A percentile compares a stretch with the other conserved stretches of the same genome.
phyloP scores from a whole-genome alignment of 2,113 vertebrate species.

The Anthoscopus minutus region DNA sequence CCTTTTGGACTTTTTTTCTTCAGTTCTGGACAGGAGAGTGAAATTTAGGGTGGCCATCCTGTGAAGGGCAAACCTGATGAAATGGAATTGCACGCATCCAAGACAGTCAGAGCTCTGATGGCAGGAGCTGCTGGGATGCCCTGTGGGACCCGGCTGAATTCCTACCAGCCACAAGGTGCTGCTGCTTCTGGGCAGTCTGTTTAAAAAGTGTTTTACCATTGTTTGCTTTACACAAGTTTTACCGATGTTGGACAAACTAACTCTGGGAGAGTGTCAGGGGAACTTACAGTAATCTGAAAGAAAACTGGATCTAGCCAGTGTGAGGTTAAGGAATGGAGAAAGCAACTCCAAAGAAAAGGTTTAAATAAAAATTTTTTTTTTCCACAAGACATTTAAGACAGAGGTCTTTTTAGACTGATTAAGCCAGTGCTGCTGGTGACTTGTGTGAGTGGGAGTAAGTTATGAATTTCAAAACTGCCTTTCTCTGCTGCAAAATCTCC shows the following conservation, averaged over 20 bases:
- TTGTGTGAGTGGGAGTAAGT: not conserved
- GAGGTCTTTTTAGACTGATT: not conserved
- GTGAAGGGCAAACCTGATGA: not conserved
- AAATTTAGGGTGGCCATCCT: not conserved
- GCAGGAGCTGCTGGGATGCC: not conserved
- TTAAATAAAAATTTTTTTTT: not conserved
- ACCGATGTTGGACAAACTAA: not conserved
- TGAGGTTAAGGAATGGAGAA: not conserved
- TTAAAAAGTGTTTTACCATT: not conserved
- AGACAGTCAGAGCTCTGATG: fast-evolving
- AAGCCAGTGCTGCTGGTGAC: not conserved
- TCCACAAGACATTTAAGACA: not conserved
- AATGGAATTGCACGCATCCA: not conserved
- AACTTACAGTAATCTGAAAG: not conserved
- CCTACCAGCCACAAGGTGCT: not conserved
- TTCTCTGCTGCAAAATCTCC: not conserved
- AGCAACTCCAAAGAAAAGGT: not conserved
- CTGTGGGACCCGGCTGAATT: not conserved
- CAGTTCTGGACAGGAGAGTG: not conserved
- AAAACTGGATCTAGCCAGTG: not conserved
- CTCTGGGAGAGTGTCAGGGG: not conserved
- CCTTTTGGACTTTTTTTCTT: not conserved
- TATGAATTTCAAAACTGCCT: not conserved
- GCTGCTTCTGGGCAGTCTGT: not conserved
- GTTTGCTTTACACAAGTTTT: not conserved